Percentiles rank a stretch among this genome's conserved stretches.
phyloP scores from a whole-genome alignment of 2,888 invertebrate genomes.

The Clostera curtula region DNA sequence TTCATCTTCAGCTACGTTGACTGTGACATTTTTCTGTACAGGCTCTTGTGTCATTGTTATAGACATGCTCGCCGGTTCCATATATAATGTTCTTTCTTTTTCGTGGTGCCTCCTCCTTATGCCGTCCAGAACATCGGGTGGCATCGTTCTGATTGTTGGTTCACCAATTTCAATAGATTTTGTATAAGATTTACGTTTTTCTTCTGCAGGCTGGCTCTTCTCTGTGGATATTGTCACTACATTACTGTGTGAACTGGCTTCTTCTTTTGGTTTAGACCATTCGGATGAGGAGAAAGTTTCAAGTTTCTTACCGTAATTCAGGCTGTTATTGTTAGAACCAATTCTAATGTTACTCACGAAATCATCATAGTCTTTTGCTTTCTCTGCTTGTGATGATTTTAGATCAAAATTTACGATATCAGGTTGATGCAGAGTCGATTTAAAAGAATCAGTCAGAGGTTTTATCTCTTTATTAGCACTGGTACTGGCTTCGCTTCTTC shows the following conservation, averaged over 20 bases:
- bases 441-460: constrained; percentile 54
- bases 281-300: constrained; percentile 40
- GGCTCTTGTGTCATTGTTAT: constrained; percentile 67
- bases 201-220: constrained; percentile 45
- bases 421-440: constrained; percentile 64
- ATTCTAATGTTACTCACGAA: constrained; percentile 68
- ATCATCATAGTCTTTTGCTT: constrained; percentile 53
- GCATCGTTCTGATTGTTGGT: constrained; percentile 48
- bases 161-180: constrained; percentile 70
- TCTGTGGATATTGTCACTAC: constrained; percentile 65
- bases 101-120: constrained; percentile 50
- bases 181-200: constrained; percentile 55
- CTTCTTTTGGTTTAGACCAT: constrained; percentile 52
- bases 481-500: constrained; percentile 43
- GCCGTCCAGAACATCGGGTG: constrained; percentile 64
- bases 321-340: constrained; percentile 62
- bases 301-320: constrained; percentile 50
- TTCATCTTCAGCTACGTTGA: constrained; percentile 67
- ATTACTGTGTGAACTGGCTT: constrained; percentile 34
- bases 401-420: constrained; percentile 69
- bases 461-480: constrained; percentile 45
- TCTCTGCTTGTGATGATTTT: constrained; percentile 47
- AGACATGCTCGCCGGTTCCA: constrained; percentile 63
- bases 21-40: constrained; percentile 65
- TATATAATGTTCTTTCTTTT: constrained; percentile 56